Base-by-base conservation (phyloP, 2,888 invertebrate genomes). In the Campaea margaritaria region DNA sequence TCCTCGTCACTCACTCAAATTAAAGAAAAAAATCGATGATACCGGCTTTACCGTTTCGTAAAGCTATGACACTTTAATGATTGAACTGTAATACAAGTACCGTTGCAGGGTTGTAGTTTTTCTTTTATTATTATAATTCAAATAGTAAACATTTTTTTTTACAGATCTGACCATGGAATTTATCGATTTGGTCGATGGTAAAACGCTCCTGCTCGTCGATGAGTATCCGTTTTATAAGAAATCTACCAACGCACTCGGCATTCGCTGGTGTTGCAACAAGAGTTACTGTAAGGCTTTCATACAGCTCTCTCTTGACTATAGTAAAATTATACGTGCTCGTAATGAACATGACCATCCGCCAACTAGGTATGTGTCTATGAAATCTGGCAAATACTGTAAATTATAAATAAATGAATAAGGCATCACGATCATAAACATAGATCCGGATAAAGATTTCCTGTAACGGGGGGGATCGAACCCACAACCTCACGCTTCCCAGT, bases 151-250 rank as follows among this genome's bases (percentile, higher is more conserved):
- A 36, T 16, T 43, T 10, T 43, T 8, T 67, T n/a, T 52, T 62
- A 52, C 34, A 58, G 41, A 14, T 7, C 28, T 45, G n/a, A 53
- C 16, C 13, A 58, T 72, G 34, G 51, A 73, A 48, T 27, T 79
- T 0, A 78, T 81, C 42, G 69, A 79, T 52, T 38, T 78, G 28
- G 7, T 70, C 2, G 76, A 73, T 36, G 81, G 80, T 7, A 78
- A 71, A 51, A 49, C 56, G 11, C 53, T 78, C 4, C 58, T 82
- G 14, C 41, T 82, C 9, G 62, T 75, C n/a, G 56, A 79, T 11
- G 77, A 74, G 1, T 82, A 74, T 58, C 75, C 83, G 2, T 81
- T 67, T 67, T 82, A 79, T 61, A 76, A 62, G 45, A 83, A 76
- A 53, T 48, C 57, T 8, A 44, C 27, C 2, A 45, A 62, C 10